Conservation (phyloP, 2,797 vertebrate genomes). For the Helicolenus hilgendorfi region DNA sequence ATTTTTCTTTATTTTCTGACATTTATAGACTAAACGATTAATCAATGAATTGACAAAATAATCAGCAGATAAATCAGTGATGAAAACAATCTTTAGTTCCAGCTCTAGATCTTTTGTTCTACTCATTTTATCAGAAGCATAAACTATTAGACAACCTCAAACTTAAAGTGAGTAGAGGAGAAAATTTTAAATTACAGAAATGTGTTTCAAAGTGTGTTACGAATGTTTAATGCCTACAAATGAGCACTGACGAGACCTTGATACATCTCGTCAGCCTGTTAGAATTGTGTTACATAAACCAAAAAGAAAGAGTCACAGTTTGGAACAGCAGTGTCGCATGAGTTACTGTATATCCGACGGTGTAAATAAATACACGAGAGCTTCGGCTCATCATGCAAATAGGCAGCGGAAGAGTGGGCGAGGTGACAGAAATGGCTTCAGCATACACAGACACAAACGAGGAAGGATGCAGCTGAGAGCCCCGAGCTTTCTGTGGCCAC, state of each 20-base stretch:
- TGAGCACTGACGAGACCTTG: conserved; percentile 5
- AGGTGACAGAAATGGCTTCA: conserved; percentile 69
- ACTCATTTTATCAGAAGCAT: background rate
- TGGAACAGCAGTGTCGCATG: conserved; percentile 48
- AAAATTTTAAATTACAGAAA: background rate
- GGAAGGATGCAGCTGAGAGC: conserved; percentile 42
- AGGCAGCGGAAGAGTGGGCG: conserved; percentile 59
- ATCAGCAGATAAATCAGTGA: background rate
- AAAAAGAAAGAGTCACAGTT: conserved; percentile 50
- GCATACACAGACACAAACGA: conserved; percentile 53
- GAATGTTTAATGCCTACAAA: conserved; percentile 1
- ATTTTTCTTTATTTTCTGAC: background rate
- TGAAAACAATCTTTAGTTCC: background rate
- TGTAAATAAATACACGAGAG: conserved; percentile 72
- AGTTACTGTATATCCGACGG: conserved; percentile 52
- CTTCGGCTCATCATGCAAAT: conserved; percentile 64
- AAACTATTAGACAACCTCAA: background rate
- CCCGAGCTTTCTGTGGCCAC: conserved; percentile 30
- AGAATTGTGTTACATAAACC: conserved; percentile 53
- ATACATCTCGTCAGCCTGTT: conserved; percentile 6
- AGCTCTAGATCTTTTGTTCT: background rate
- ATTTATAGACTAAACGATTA: background rate
- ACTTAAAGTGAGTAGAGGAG: background rate
- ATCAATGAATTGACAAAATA: background rate
- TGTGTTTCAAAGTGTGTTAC: background rate